Evolutionary conservation across 2,113 vertebrate species (phyloP).

Genomic region (Maccullochella peelii): DNA sequence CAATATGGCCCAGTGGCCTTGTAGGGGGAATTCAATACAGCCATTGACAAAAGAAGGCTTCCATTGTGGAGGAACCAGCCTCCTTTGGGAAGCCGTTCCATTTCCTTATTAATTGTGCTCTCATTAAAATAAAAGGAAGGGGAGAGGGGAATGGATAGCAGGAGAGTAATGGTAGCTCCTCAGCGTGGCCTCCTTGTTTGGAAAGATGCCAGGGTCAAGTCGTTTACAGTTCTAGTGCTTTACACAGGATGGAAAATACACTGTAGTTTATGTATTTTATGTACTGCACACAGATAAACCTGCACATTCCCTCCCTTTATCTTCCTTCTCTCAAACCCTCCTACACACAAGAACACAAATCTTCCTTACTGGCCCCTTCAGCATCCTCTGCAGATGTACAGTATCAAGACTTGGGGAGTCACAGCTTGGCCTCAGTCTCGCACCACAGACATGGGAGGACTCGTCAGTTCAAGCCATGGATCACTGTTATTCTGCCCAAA

Average conservation of each 20-base stretch:
- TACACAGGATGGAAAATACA: slow-evolving; percentile 35
- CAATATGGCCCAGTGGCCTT: slow-evolving; percentile 73
- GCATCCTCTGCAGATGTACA: slow-evolving; percentile 59
- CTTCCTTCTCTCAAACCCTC: slow-evolving; percentile 45
- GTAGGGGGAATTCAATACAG: slow-evolving; percentile 80
- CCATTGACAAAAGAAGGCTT: slow-evolving; percentile 81
- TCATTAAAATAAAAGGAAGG: slow-evolving; percentile 75
- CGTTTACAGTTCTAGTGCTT: slow-evolving; percentile 40
- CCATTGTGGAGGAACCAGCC: slow-evolving; percentile 67
- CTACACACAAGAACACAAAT: slow-evolving; percentile 57
- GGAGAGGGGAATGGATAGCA: slow-evolving; percentile 51
- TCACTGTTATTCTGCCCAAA: slow-evolving; percentile 47
- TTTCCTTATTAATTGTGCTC: slow-evolving; percentile 81
- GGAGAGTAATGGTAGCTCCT: slow-evolving; percentile 67
- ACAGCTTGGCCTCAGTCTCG: slow-evolving; percentile 41
- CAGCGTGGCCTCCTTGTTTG: slow-evolving; percentile 51
- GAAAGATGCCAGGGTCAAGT: slow-evolving; percentile 70
- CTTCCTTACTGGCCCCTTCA: slow-evolving; percentile 23
- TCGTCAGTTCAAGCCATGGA: slow-evolving; percentile 58
- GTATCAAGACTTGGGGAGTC: slow-evolving; percentile 49
- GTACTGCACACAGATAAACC: slow-evolving; percentile 19
- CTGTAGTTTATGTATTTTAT: slow-evolving; percentile 51
- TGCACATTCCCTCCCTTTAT: slow-evolving; percentile 18
- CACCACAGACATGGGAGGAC: slow-evolving; percentile 52
- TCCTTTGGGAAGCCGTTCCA: slow-evolving; percentile 77